These are phyloP conservation scores for Sarotherodon lohbergeri DNA, from an alignment of 2,113 vertebrate genomes.

Conservation along the genomic window DNA sequence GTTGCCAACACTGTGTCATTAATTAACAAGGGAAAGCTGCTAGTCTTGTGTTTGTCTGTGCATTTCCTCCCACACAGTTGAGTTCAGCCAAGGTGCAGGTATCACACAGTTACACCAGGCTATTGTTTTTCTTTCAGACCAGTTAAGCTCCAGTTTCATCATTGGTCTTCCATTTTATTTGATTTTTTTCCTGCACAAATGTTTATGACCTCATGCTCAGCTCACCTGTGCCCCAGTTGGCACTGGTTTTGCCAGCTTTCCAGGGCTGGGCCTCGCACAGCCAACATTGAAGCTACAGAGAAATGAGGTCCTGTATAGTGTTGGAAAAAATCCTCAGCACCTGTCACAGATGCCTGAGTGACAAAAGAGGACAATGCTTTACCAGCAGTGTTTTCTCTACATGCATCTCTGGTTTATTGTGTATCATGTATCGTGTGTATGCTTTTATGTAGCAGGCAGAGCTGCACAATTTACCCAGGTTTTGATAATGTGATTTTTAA, in stretches of 20 bases:
- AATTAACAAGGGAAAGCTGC: not conserved
- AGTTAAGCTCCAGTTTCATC: constrained; percentile 22
- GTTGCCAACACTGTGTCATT: not conserved
- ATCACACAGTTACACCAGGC: constrained; percentile 4
- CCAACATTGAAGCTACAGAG: constrained; percentile 2
- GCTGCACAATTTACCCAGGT: not conserved
- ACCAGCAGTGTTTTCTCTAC: not conserved
- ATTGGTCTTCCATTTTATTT: not conserved
- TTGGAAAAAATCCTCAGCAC: constrained; percentile 14
- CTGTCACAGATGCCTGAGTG: constrained; percentile 19
- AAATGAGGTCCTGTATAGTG: not conserved
- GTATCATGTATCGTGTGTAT: not conserved
- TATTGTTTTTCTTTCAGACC: constrained; percentile 14
- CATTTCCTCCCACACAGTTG: not conserved
- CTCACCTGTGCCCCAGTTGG: constrained; percentile 54
- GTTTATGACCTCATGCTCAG: constrained; percentile 24
- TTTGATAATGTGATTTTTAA: not conserved
- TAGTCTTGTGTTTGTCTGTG: not conserved
- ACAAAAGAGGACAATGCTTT: not conserved
- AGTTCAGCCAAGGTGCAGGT: constrained; percentile 22
- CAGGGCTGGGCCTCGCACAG: constrained; percentile 9
- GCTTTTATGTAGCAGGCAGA: not conserved
- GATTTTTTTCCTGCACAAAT: not conserved
- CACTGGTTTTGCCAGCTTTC: constrained; percentile 22
- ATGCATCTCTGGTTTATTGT: not conserved